Evolutionary conservation across 2,113 vertebrate genomes (phyloP), one percentile per base, ranked within the genome.

Genomic region (Ictidomys tridecemlineatus): DNA sequence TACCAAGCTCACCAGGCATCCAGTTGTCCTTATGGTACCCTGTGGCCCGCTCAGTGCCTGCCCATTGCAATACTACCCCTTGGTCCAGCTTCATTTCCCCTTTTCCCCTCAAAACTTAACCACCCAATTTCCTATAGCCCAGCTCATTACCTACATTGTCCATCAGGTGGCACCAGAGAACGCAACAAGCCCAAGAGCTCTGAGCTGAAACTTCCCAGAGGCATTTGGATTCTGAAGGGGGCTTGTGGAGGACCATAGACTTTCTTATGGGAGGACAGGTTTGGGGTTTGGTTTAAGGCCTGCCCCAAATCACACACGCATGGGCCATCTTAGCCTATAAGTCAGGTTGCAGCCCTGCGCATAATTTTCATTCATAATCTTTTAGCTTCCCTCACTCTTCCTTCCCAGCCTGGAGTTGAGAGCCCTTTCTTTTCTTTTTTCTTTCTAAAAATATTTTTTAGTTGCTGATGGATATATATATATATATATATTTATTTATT

Each of bases 91-190:
- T 90, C 32, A 63, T n/a, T 18, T 65, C 5, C 32, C 17, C 32
- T 32, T 37, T 79, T 84, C n/a, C 45, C 9, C 37, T 61, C 51
- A 69, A 96, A 91, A 82, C 4, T 34, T 37, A 91, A 80, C 45
- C 0, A 0, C 51, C 37, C n/a, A 4, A 5, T 93, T 91, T 87
- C 53, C 45, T 80, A 8, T 45, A 67, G 34, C 32, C 30, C 78
- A 79, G 0, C 6, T 53, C 76, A 95, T 34, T 91, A 73, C 39
- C 28, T 67, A 10, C 13, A 0, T 7, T 80, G 2, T 89, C 97
- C 97, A 97, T 69, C 30, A 95, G 97, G 74, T 94, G 97, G 94
- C 91, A 95, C 67, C 89, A 96, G 89, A 97, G 96, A 94, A 97
- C 7, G 72, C 0, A 0, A 78, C 48, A 65, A 65, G 42, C 58